A percentile compares a stretch with the other conserved stretches of the same genome.
phyloP scores from a whole-genome alignment of 2,888 invertebrate species.

The Lepidocyrtinus sp. region DNA sequence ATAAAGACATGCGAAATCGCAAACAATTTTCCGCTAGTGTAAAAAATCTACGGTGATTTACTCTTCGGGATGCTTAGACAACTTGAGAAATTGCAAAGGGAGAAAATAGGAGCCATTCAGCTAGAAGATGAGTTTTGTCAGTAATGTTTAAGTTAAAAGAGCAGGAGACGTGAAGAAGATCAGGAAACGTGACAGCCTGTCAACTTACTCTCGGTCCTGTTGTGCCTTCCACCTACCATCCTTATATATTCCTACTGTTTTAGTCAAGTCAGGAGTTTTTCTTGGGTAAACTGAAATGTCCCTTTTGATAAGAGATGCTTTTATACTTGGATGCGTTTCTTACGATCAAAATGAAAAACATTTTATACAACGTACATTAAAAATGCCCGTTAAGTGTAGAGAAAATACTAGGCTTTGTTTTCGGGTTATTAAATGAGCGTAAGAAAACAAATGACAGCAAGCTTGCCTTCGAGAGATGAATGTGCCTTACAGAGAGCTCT shows the following conservation, averaged over 20 bases:
- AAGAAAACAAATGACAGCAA: background rate
- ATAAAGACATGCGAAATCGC: constrained; percentile 17
- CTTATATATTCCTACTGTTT: background rate
- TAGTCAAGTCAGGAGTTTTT: constrained; percentile 45
- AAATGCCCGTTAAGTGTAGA: background rate
- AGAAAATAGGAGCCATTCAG: constrained; percentile 25
- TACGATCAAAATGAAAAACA: background rate
- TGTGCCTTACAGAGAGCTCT: background rate
- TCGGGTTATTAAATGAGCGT: background rate
- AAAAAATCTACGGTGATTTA: constrained; percentile 32
- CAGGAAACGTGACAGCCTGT: constrained; percentile 64
- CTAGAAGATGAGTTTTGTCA: constrained; percentile 47
- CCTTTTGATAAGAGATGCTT: constrained; percentile 1
- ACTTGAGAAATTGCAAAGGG: constrained; percentile 24
- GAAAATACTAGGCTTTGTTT: background rate
- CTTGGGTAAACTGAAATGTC: constrained; percentile 48
- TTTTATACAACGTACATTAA: background rate
- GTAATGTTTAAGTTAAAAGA: constrained; percentile 49
- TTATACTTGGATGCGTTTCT: background rate
- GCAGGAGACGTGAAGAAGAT: constrained; percentile 55
- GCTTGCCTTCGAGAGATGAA: background rate
- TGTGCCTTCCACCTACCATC: constrained; percentile 14
- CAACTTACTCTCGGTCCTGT: constrained; percentile 57
- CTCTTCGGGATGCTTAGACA: constrained; percentile 33
- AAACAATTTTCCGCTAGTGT: constrained; percentile 40